A percentile compares a stretch with the other conserved stretches of the same genome.
phyloP scores from a whole-genome alignment of 2,113 vertebrate genomes.

The Uria lomvia region DNA sequence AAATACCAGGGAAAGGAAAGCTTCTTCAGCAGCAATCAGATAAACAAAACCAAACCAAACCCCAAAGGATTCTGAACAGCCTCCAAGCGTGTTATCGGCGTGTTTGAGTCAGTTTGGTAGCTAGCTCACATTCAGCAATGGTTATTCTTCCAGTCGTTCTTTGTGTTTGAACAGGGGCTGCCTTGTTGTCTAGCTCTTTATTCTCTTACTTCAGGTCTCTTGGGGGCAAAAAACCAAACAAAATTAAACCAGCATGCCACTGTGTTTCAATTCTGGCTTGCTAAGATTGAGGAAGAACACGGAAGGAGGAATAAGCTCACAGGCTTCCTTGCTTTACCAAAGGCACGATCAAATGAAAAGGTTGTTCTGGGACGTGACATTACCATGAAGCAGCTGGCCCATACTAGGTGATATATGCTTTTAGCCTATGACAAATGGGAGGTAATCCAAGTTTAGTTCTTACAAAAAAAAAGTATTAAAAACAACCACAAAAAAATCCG shows the following conservation, averaged over 20 bases:
- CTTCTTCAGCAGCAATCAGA: slow-evolving; percentile 4
- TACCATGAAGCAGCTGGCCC: neutral
- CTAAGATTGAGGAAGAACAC: neutral
- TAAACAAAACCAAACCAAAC: neutral
- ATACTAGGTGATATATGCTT: neutral
- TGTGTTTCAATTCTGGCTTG: neutral
- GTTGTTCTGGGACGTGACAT: neutral
- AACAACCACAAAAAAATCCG: neutral
- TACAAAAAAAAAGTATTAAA: neutral
- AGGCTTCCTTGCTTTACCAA: neutral
- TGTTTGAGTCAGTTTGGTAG: neutral
- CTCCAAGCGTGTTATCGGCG: neutral
- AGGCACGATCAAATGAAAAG: neutral
- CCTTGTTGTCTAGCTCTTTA: neutral
- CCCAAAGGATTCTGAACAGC: neutral
- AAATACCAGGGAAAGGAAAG: slow-evolving; percentile 1
- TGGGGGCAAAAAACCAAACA: neutral
- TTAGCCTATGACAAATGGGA: neutral
- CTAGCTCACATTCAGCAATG: neutral
- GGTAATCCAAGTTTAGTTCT: neutral
- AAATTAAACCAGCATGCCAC: neutral
- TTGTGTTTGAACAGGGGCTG: neutral
- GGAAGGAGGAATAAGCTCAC: neutral
- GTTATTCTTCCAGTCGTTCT: neutral
- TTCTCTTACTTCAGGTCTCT: neutral